Conservation (phyloP, 2,797 vertebrate genomes). For the Rousettus madagascariensis region DNA sequence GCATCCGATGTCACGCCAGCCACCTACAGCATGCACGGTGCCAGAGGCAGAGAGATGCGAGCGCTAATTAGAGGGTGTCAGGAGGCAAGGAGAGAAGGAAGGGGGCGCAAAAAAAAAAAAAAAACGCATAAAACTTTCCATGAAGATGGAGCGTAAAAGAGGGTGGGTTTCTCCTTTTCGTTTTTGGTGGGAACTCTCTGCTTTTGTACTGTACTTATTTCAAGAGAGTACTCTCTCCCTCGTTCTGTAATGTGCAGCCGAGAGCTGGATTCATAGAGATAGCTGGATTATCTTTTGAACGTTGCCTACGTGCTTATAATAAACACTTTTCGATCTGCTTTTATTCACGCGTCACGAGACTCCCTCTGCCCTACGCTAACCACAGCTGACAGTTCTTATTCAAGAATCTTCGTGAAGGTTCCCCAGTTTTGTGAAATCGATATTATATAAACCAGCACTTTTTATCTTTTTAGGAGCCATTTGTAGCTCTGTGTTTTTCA, state of each 20-base stretch:
- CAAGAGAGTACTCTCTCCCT: not conserved
- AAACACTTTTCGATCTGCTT: not conserved
- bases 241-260: not conserved
- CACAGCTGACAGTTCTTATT: not conserved
- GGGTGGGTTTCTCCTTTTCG: constrained; percentile 37
- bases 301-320: not conserved
- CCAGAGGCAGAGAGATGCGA: constrained; percentile 67
- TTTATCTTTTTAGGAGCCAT: not conserved
- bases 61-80: constrained; percentile 84
- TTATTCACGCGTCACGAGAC: not conserved
- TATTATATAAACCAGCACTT: not conserved
- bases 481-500: not conserved
- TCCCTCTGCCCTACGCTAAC: not conserved
- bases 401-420: not conserved
- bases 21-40: constrained; percentile 63
- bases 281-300: not conserved
- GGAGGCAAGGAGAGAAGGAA: constrained; percentile 57
- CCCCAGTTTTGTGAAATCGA: not conserved
- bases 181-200: constrained; percentile 69
- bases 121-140: constrained; percentile 44
- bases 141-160: constrained; percentile 60
- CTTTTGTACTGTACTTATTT: not conserved
- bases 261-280: not conserved
- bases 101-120: constrained; percentile 7
- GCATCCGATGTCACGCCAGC: constrained; percentile 73